These are phyloP conservation scores for Megaleporinus macrocephalus DNA, from an alignment of 2,113 vertebrate species.

Conservation along the genomic window DNA sequence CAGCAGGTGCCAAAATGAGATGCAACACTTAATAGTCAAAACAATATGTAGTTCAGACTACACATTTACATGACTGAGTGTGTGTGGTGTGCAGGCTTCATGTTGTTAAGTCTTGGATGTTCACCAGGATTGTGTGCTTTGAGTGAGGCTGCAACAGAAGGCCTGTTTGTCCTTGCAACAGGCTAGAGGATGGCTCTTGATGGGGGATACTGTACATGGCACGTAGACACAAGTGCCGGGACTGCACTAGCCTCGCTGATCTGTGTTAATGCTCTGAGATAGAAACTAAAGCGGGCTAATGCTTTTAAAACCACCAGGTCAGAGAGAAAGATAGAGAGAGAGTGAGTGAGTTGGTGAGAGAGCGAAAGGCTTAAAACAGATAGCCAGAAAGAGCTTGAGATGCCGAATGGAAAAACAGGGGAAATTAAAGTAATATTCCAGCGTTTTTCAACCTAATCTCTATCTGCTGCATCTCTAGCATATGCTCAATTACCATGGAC, in stretches of 20 bases:
- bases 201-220: neutral
- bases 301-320: conserved; percentile 16
- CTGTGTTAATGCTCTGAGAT: conserved; percentile 10
- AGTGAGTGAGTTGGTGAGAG: neutral
- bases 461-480: neutral
- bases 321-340: neutral
- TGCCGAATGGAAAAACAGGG: neutral
- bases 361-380: neutral
- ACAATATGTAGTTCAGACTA: no score
- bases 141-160: neutral
- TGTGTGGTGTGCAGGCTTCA: neutral
- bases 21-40: no score
- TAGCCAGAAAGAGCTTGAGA: neutral
- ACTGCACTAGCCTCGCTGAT: neutral
- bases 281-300: conserved; percentile 31
- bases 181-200: neutral
- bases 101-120: neutral
- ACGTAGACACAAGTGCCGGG: neutral
- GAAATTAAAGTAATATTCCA: neutral
- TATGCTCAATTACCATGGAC: neutral
- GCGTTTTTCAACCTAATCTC: neutral
- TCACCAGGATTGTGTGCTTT: neutral
- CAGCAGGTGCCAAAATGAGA: no score
- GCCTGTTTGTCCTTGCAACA: neutral
- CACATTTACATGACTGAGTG: no score